Conservation (phyloP, 2,113 vertebrate species). For the Rhinopomastus cyanomelas region DNA sequence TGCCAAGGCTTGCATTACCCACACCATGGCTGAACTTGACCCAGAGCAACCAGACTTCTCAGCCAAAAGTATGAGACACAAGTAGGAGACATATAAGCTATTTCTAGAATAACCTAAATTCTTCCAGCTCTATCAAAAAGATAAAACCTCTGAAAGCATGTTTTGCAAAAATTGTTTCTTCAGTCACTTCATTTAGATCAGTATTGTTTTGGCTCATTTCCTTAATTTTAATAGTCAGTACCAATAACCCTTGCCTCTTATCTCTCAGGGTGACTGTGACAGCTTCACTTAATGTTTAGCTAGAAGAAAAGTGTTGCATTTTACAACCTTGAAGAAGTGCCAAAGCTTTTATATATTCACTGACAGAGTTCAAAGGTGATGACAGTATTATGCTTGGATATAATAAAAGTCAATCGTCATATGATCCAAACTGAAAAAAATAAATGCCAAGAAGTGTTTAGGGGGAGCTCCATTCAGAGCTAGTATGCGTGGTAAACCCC, state of each 20-base stretch:
- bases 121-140: not conserved
- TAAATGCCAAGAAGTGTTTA: not conserved
- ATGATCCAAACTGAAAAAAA: not conserved
- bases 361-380: constrained; percentile 6
- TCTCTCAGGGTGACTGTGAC: not conserved
- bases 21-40: not conserved
- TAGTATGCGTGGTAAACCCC: not conserved
- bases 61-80: not conserved
- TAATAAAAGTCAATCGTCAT: not conserved
- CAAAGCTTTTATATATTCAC: not conserved
- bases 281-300: not conserved
- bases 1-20: not conserved
- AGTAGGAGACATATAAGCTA: not conserved
- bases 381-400: not conserved
- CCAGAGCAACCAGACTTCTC: not conserved
- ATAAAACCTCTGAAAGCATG: not conserved
- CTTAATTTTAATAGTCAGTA: not conserved
- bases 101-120: not conserved
- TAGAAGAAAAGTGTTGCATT: not conserved
- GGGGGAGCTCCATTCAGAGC: not conserved
- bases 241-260: not conserved
- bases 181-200: not conserved
- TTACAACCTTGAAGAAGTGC: not conserved
- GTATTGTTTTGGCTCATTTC: not conserved
- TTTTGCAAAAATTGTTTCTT: not conserved